Conservation (phyloP, 2,797 vertebrate species). For the Crenuchus spilurus region DNA sequence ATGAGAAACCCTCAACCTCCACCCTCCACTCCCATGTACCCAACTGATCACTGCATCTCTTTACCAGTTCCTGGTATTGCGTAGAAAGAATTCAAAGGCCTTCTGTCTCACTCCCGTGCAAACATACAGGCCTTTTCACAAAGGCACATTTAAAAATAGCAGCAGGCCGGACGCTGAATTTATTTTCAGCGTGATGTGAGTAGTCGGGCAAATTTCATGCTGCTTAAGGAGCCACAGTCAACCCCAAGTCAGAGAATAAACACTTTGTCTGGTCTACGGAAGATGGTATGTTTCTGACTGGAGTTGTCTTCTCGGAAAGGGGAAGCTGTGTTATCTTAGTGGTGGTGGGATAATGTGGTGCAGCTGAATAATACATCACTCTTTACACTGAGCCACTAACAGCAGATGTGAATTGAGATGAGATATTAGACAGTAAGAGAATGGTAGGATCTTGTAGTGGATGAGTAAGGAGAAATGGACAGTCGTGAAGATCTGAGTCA, state of each 20-base stretch:
- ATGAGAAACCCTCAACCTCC: slow-evolving; percentile 27
- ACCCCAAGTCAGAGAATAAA: slow-evolving; percentile 39
- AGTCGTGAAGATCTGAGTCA: too few species aligned
- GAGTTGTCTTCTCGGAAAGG: slow-evolving; percentile 35
- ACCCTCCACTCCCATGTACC: slow-evolving; percentile 1
- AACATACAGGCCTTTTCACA: slow-evolving; percentile 41
- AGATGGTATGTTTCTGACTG: slow-evolving; percentile 41
- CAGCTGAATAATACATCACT: slow-evolving; percentile 9
- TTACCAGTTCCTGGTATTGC: slow-evolving; percentile 47
- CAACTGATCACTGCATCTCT: slow-evolving; percentile 44
- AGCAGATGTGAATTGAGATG: too few species aligned
- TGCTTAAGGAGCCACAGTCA: slow-evolving; percentile 1
- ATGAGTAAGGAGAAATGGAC: too few species aligned
- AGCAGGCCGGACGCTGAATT: slow-evolving; percentile 35
- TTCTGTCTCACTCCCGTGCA: slow-evolving; percentile 49
- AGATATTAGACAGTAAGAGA: too few species aligned
- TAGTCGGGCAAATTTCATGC: slow-evolving; percentile 44
- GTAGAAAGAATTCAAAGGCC: slow-evolving; percentile 51
- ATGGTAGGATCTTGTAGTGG: too few species aligned
- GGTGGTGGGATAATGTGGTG: slow-evolving; percentile 10
- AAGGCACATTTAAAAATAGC: slow-evolving; percentile 60
- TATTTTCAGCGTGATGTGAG: slow-evolving; percentile 53
- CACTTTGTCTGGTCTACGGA: slow-evolving; percentile 50
- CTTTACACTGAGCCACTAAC: not conserved
- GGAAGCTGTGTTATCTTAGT: slow-evolving; percentile 47